Evolutionary conservation across 2,113 vertebrate genomes (phyloP), one percentile per base, ranked within the genome.

Genomic region (Perccottus glenii): DNA sequence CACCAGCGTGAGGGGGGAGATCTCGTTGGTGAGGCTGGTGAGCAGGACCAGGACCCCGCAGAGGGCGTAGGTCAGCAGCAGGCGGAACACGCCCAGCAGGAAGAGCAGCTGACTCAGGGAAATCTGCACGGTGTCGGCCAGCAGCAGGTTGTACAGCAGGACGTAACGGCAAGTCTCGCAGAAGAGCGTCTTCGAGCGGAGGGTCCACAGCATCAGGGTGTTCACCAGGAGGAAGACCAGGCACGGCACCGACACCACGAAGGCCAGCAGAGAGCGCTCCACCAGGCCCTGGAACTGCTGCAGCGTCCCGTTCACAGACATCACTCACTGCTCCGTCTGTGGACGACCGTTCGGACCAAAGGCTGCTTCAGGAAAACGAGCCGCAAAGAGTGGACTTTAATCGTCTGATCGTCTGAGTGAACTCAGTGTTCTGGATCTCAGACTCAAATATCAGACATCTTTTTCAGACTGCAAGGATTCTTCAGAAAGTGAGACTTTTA

Each of bases 1-100:
- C 16, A 82, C 68, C 67, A 91, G 65, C 2, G 68, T 89, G 2
- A 90, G 70, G 36, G 89, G 89, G 4, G 87, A 86, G 4, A 81
- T 43, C 0, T 14, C 32, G 4, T 1, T 50, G 0, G 72, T 68
- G 5, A 80, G 36, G 0, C 1, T 7, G 1, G 52, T 0, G 0
- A 84, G 3, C 60, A 84, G n/a, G 5, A 1, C 9, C 1, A 88
- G 60, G 5, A 66, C 0, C 0, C 48, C 53, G 61, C 89, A 91
- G 0, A 77, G 35, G 11, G 80, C 69, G 49, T 76, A 78, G 0
- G 35, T 38, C 9, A 83, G 5, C 0, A 0, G 7, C 2, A 79
- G 1, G 9, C 53, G 35, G 15, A 10, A 11, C 3, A 5, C 0
- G 2, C 75, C 6, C 1, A 87, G 1, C 0, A 78, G 1, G 15